phyloP scores from a whole-genome alignment of 2,797 vertebrate genomes.

The Tapera naevia region DNA sequence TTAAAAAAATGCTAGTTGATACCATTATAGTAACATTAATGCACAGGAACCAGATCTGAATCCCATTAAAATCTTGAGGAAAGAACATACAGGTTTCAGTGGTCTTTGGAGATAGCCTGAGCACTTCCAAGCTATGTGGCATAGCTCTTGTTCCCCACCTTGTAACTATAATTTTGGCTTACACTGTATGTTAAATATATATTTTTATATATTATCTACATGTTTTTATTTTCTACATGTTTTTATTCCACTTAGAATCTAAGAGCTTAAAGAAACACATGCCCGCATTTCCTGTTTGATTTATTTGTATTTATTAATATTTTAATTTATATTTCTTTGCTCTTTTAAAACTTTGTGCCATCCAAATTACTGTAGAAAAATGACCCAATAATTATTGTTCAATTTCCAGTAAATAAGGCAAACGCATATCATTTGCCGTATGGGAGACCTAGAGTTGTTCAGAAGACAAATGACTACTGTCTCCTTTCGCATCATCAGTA shows the following conservation, averaged over 20 bases:
- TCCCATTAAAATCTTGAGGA: not conserved
- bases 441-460: conserved; percentile 83
- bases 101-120: not conserved
- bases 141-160: not conserved
- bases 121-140: not conserved
- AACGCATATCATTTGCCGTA: conserved; percentile 83
- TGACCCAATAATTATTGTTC: conserved; percentile 2
- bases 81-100: not conserved
- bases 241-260: not conserved
- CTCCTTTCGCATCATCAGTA: conserved; percentile 84
- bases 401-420: conserved; percentile 62
- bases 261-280: not conserved
- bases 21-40: not conserved
- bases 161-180: not conserved
- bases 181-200: not conserved
- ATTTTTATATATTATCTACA: no score
- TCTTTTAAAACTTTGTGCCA: not conserved
- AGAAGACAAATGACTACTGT: conserved; percentile 79
- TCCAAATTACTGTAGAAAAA: not conserved
- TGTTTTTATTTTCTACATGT: not conserved
- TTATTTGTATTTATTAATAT: not conserved
- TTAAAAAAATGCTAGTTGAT: not conserved
- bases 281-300: not conserved
- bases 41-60: not conserved
- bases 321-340: not conserved